A percentile compares a stretch with the other conserved stretches of the same genome.
Conservation (phyloP, 2,797 vertebrate genomes). For the Monodelphis domestica region DNA sequence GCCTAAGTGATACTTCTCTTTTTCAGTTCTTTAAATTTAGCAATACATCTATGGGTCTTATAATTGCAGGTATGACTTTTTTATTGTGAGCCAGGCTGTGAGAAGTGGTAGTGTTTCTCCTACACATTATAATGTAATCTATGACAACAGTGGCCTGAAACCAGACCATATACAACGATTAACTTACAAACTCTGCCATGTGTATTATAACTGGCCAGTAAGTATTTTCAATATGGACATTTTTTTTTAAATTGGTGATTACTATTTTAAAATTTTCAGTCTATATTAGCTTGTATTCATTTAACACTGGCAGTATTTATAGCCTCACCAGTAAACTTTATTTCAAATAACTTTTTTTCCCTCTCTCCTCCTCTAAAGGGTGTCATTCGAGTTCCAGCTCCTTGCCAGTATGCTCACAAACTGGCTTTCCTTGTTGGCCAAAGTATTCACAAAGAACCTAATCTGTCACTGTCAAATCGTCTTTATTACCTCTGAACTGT, state of each 20-base stretch:
- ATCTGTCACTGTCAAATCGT: constrained; percentile 87
- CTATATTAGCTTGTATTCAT: not conserved
- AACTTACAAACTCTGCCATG: constrained; percentile 97
- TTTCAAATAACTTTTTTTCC: not conserved
- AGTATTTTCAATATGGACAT: constrained; percentile 47
- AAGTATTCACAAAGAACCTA: constrained; percentile 93
- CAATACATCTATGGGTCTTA: not conserved
- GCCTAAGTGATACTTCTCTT: too few species aligned
- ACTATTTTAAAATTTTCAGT: not conserved
- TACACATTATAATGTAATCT: constrained; percentile 96
- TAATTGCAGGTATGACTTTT: constrained; percentile 94
- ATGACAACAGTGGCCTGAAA: constrained; percentile 93
- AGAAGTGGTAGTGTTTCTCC: constrained; percentile 90
- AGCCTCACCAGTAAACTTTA: not conserved
- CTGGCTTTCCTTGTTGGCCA: constrained; percentile 96
- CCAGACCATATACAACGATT: constrained; percentile 96
- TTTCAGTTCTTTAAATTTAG: not conserved
- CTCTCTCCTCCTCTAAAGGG: constrained; percentile 85
- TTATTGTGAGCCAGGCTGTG: constrained; percentile 94
- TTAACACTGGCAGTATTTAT: not conserved
- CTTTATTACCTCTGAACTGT: constrained; percentile 91
- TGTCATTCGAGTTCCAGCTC: constrained; percentile 94
- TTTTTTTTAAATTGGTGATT: not conserved
- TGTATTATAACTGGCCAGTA: constrained; percentile 99
- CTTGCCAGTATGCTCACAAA: constrained; percentile 98